These are phyloP conservation scores for Hesperia comma DNA, from an alignment of 2,888 invertebrate species.

Conservation along the genomic window DNA sequence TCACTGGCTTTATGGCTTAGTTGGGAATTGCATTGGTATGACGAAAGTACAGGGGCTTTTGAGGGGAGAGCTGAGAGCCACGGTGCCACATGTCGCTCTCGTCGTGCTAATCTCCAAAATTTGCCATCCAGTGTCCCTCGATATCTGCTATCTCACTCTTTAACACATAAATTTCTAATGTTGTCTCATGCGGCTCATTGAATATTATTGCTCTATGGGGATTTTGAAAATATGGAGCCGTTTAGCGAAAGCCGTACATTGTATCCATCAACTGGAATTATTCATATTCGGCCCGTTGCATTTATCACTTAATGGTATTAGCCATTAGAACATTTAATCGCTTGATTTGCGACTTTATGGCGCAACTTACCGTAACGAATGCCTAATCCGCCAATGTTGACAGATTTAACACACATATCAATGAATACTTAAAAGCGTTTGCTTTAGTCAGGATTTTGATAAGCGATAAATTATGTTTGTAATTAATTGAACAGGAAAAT, in stretches of 20 bases:
- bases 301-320: slow-evolving; percentile 84
- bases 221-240: slow-evolving; percentile 84
- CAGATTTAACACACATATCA: slow-evolving; percentile 37
- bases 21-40: slow-evolving; percentile 49
- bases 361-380: slow-evolving; percentile 36
- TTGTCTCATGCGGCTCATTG: slow-evolving; percentile 78
- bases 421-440: slow-evolving; percentile 28
- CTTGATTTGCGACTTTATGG: slow-evolving; percentile 77
- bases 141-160: slow-evolving; percentile 60
- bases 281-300: slow-evolving; percentile 80
- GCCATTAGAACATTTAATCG: slow-evolving; percentile 80
- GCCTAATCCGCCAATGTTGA: slow-evolving; percentile 34
- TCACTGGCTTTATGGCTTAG: slow-evolving; percentile 40
- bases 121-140: slow-evolving; percentile 79
- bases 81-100: slow-evolving; percentile 82
- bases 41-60: slow-evolving; percentile 51
- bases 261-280: slow-evolving; percentile 81
- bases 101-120: slow-evolving; percentile 83
- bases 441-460: background rate
- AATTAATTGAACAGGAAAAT: background rate
- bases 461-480: slow-evolving; percentile 3
- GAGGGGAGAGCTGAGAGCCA: slow-evolving; percentile 75
- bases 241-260: slow-evolving; percentile 82
- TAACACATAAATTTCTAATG: slow-evolving; percentile 55
- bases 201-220: slow-evolving; percentile 84